Conservation (phyloP, 2,797 vertebrate species). For the Monodelphis domestica region DNA sequence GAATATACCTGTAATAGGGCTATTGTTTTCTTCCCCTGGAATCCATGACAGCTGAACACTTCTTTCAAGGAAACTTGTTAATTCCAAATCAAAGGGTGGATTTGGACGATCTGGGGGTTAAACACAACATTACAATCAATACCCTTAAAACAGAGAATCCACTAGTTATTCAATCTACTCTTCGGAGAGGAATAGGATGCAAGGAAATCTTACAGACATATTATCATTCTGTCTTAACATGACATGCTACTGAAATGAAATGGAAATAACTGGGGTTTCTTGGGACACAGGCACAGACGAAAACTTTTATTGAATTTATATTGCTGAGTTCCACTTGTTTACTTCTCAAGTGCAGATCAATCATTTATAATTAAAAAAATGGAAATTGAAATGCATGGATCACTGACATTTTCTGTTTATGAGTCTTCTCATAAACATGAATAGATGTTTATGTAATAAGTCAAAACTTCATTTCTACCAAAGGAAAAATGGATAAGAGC, state of each 20-base stretch:
- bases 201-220: constrained; percentile 47
- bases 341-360: constrained; percentile 36
- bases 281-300: constrained; percentile 47
- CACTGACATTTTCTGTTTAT: constrained; percentile 65
- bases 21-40: constrained; percentile 96
- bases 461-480: constrained; percentile 50
- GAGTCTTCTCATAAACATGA: constrained; percentile 41
- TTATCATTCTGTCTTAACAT: constrained; percentile 38
- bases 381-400: constrained; percentile 42
- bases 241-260: constrained; percentile 81
- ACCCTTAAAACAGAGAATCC: neutral
- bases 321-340: constrained; percentile 46
- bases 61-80: constrained; percentile 92
- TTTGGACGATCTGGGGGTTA: constrained; percentile 91
- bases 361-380: constrained; percentile 6
- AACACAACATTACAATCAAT: constrained; percentile 71
- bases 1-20: constrained; percentile 92
- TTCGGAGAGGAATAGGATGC: neutral
- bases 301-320: neutral
- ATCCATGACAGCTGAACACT: constrained; percentile 95
- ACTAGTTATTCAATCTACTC: neutral
- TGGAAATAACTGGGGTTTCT: constrained; percentile 66
- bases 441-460: constrained; percentile 42
- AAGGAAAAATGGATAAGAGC: constrained; percentile 67
- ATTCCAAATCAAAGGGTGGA: constrained; percentile 94